Conservation (phyloP, 2,797 vertebrate species). For the Acrocephalus scirpaceus region DNA sequence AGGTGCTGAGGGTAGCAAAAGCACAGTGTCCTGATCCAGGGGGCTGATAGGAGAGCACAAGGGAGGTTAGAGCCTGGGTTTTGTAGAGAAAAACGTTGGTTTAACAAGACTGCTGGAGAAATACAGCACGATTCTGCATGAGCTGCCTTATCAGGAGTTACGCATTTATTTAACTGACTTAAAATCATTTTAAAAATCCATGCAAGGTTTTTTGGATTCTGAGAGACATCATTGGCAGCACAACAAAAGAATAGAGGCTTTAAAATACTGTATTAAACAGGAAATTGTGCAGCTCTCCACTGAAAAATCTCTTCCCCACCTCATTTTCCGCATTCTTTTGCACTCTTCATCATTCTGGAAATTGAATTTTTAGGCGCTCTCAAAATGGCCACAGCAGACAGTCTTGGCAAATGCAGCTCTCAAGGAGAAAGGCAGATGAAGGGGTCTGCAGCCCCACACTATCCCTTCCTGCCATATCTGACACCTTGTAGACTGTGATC, state of each 20-base stretch:
- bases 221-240: neutral
- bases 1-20: constrained; percentile 29
- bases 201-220: neutral
- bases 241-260: neutral
- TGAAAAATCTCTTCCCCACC: neutral
- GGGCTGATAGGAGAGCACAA: neutral
- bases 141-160: neutral
- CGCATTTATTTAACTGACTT: neutral
- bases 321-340: constrained; percentile 23
- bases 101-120: neutral
- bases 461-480: neutral
- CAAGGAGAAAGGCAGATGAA: neutral
- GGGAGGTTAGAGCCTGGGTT: neutral
- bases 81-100: neutral
- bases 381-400: neutral
- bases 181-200: neutral
- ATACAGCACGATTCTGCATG: neutral
- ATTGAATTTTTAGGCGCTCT: neutral
- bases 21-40: neutral
- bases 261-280: constrained; percentile 16
- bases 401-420: neutral
- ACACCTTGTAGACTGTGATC: neutral
- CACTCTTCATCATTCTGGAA: neutral
- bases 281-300: neutral
- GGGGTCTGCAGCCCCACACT: neutral